phyloP scores from a whole-genome alignment of 2,797 vertebrate genomes.

The Serranus cabrilla region DNA sequence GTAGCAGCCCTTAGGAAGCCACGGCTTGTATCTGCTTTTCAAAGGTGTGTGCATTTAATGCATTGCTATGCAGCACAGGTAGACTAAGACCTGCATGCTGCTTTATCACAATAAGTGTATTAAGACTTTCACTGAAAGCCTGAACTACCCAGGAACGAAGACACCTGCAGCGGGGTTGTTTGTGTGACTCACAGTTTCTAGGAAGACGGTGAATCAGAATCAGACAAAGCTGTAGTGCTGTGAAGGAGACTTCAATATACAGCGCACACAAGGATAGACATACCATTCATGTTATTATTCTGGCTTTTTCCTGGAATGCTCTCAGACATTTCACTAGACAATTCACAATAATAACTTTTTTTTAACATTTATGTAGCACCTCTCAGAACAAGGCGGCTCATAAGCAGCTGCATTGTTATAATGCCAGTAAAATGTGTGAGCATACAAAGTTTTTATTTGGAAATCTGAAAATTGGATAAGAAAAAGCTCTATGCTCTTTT shows the following conservation, averaged over 20 bases:
- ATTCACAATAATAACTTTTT: not conserved
- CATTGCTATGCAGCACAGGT: constrained; percentile 32
- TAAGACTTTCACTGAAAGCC: constrained; percentile 28
- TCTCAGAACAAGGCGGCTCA: not conserved
- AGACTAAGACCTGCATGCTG: constrained; percentile 21
- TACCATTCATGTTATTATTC: not conserved
- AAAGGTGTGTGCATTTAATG: constrained; percentile 12
- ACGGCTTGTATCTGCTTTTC: constrained; percentile 21
- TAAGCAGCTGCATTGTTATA: too few species aligned
- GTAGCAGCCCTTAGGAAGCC: constrained; percentile 23
- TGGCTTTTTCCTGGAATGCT: constrained; percentile 8
- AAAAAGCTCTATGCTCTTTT: too few species aligned
- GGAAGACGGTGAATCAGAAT: constrained; percentile 38
- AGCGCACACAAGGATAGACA: constrained; percentile 13
- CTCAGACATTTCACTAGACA: constrained; percentile 12
- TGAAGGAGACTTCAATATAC: constrained; percentile 40
- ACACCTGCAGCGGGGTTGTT: constrained; percentile 35
- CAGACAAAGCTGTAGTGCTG: constrained; percentile 19
- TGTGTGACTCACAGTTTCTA: constrained; percentile 39
- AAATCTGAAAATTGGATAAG: too few species aligned
- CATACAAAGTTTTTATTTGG: too few species aligned
- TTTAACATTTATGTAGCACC: not conserved
- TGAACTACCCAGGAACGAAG: constrained; percentile 26
- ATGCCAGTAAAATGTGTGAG: too few species aligned
- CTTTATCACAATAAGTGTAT: constrained; percentile 19